A percentile compares a stretch with the other conserved stretches of the same genome.
These are phyloP conservation scores for Stomatorhinus walkeri DNA, from an alignment of 2,797 vertebrate species.

Conservation along the genomic window DNA sequence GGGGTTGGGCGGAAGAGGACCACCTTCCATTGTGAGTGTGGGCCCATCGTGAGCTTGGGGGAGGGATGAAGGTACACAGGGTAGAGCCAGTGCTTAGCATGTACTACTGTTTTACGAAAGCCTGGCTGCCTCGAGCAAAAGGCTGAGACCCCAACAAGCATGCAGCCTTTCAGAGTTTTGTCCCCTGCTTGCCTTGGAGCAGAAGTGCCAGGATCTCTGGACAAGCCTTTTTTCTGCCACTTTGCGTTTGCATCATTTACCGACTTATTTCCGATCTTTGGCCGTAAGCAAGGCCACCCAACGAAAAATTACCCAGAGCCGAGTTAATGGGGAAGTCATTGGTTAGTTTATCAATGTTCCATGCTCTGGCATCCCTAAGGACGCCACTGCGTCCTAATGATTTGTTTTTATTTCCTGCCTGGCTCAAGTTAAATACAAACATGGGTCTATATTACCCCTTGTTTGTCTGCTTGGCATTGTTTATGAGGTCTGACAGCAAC, in stretches of 20 bases:
- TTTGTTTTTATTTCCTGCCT: neutral
- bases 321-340: neutral
- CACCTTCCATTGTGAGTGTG: constrained; percentile 17
- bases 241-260: neutral
- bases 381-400: neutral
- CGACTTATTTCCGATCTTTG: neutral
- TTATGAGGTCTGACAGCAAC: constrained; percentile 13
- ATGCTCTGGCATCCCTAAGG: neutral
- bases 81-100: neutral
- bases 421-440: neutral
- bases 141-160: neutral
- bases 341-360: neutral
- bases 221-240: constrained; percentile 6
- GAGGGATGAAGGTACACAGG: neutral
- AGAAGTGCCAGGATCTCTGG: neutral
- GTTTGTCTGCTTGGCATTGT: neutral
- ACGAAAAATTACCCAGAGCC: neutral
- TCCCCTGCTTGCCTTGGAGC: neutral
- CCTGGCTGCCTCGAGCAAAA: neutral
- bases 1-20: neutral
- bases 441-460: neutral
- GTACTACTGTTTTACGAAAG: neutral
- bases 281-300: neutral
- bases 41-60: constrained; percentile 17
- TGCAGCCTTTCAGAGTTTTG: neutral